Evolutionary conservation across 2,888 invertebrate genomes (phyloP).

Genomic region (Horisme vitalbata): DNA sequence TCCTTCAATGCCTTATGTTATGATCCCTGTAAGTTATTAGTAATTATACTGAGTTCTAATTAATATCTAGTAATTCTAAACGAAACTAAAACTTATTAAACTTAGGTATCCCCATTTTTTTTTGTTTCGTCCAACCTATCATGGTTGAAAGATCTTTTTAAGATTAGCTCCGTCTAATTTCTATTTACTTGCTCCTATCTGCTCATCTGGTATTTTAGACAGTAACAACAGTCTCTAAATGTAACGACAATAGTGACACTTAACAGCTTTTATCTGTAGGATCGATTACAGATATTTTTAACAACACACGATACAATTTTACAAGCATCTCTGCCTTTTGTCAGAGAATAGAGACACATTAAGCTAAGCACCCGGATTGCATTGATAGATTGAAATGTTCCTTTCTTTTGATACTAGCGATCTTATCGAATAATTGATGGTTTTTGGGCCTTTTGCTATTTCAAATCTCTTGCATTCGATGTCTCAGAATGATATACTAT

Average conservation of each 20-base stretch:
- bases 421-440: conserved; percentile 46
- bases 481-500: no score
- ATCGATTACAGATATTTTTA: conserved; percentile 54
- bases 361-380: conserved; percentile 41
- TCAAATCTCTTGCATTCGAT: no score
- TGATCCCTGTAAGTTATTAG: no score
- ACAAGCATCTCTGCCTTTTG: conserved; percentile 50
- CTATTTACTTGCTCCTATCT: not conserved
- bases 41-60: no score
- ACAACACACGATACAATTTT: conserved; percentile 65
- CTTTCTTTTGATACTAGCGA: conserved; percentile 38
- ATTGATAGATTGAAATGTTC: conserved; percentile 37
- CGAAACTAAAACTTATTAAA: no score
- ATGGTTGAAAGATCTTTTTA: no score
- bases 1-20: no score
- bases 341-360: conserved; percentile 33
- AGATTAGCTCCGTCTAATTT: no score
- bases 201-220: conserved; percentile 29
- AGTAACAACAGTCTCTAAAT: conserved; percentile 39
- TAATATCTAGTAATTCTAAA: no score
- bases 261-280: conserved; percentile 45
- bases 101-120: no score
- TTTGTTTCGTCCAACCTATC: no score
- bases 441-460: no score
- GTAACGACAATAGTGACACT: conserved; percentile 34